Percentiles rank a stretch among this genome's conserved stretches.
phyloP scores from a whole-genome alignment of 2,797 vertebrate genomes.

The Pelochelys cantorii region DNA sequence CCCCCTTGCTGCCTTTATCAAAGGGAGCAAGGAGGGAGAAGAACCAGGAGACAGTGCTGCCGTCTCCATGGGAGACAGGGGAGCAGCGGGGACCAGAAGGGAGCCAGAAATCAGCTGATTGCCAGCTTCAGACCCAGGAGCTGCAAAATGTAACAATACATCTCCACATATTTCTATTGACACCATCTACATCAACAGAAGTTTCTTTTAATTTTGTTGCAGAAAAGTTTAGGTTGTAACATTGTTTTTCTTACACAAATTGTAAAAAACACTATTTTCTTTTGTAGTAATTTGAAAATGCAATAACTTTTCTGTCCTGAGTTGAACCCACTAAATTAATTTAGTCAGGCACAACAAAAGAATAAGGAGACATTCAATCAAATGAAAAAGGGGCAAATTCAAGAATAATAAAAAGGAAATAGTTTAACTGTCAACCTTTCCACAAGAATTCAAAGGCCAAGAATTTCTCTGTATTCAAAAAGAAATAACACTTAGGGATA shows the following conservation, averaged over 20 bases:
- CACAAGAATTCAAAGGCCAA: not conserved
- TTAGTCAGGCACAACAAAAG: not conserved
- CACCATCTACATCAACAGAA: not conserved
- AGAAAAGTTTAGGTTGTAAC: not conserved
- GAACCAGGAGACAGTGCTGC: too few relatives aligned
- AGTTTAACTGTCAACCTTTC: not conserved
- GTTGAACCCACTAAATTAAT: constrained; percentile 15
- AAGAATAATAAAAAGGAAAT: not conserved
- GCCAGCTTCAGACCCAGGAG: too few relatives aligned
- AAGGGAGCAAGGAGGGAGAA: too few relatives aligned
- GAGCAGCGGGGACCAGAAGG: too few relatives aligned
- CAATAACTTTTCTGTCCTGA: not conserved
- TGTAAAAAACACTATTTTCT: accelerated
- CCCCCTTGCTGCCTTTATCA: too few relatives aligned
- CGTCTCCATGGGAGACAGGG: too few relatives aligned
- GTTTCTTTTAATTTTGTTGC: not conserved
- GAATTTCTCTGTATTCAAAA: not conserved
- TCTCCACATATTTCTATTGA: not conserved
- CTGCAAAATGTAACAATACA: not conserved
- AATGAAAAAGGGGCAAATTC: constrained; percentile 10
- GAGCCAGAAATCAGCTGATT: not conserved
- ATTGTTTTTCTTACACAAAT: accelerated
- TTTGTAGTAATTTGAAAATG: not conserved
- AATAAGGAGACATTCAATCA: not conserved
- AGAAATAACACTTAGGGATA: not conserved